These are phyloP conservation scores for Esox masquinongy DNA, from an alignment of 2,797 vertebrate species.

Conservation along the genomic window DNA sequence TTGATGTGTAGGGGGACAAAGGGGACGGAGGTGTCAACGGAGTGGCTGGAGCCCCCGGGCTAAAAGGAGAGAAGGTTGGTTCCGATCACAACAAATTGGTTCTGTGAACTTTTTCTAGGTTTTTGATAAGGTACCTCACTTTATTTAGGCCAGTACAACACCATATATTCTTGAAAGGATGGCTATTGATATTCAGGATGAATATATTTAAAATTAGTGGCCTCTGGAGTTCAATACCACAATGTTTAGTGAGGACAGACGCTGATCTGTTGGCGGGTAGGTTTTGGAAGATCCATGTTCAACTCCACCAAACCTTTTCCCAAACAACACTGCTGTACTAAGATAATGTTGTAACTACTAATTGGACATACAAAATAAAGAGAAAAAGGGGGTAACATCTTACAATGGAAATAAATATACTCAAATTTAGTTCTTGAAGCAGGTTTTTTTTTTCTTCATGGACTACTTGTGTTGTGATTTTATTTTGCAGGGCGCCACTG, in stretches of 20 bases:
- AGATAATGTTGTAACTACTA: not conserved
- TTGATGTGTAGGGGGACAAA: constrained; percentile 74
- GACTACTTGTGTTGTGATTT: not conserved
- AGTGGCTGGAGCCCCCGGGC: constrained; percentile 70
- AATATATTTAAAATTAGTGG: no score
- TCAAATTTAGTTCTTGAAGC: not conserved
- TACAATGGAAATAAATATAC: not conserved
- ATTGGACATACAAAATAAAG: not conserved
- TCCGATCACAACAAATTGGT: not conserved
- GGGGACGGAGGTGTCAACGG: constrained; percentile 76
- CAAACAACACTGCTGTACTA: no score
- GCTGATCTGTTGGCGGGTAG: no score
- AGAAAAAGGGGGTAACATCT: not conserved
- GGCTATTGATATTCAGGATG: not conserved
- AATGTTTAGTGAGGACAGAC: no score
- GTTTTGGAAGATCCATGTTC: no score
- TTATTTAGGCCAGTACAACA: not conserved
- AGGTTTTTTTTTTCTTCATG: not conserved
- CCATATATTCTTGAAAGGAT: not conserved
- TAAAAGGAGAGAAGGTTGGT: constrained; percentile 84
- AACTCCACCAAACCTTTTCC: no score
- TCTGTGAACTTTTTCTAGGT: not conserved
- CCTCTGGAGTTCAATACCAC: no score
- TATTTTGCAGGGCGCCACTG: constrained; percentile 74
- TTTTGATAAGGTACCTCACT: not conserved